phyloP scores from a whole-genome alignment of 2,113 vertebrate genomes.

The Suricata suricatta region DNA sequence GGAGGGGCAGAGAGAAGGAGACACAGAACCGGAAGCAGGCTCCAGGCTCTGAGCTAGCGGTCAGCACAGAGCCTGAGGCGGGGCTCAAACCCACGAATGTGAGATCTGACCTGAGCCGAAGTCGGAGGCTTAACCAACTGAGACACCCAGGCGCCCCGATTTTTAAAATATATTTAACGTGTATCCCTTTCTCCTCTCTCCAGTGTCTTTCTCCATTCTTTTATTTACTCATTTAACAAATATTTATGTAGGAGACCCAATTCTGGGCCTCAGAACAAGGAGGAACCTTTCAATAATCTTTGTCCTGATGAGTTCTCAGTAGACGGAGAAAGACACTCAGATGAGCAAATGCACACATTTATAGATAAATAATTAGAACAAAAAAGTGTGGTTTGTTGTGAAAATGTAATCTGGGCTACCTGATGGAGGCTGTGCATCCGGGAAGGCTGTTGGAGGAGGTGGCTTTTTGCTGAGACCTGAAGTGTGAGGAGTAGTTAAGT shows the following conservation, averaged over 20 bases:
- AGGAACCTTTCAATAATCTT: not conserved
- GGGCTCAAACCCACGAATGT: too few relatives aligned
- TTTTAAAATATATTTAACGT: not conserved
- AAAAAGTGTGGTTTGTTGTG: not conserved
- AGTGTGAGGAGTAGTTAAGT: not conserved
- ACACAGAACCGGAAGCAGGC: too few relatives aligned
- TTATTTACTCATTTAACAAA: not conserved
- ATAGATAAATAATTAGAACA: not conserved
- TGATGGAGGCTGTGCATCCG: not conserved
- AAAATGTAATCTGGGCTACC: not conserved
- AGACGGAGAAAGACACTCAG: not conserved
- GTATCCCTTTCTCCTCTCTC: not conserved
- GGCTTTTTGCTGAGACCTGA: not conserved
- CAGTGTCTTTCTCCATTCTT: not conserved
- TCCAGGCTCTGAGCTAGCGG: too few relatives aligned
- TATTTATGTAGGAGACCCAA: not conserved
- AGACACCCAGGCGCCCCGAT: too few relatives aligned
- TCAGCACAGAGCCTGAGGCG: too few relatives aligned
- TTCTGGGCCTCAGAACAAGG: not conserved
- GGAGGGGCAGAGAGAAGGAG: too few relatives aligned
- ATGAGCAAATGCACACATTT: not conserved
- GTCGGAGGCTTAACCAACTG: too few relatives aligned
- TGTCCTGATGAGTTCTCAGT: not conserved
- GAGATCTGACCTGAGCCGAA: too few relatives aligned
- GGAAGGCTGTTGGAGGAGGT: not conserved